These are phyloP conservation scores for Serinus canaria DNA, from an alignment of 2,113 vertebrate species.

Conservation along the genomic window DNA sequence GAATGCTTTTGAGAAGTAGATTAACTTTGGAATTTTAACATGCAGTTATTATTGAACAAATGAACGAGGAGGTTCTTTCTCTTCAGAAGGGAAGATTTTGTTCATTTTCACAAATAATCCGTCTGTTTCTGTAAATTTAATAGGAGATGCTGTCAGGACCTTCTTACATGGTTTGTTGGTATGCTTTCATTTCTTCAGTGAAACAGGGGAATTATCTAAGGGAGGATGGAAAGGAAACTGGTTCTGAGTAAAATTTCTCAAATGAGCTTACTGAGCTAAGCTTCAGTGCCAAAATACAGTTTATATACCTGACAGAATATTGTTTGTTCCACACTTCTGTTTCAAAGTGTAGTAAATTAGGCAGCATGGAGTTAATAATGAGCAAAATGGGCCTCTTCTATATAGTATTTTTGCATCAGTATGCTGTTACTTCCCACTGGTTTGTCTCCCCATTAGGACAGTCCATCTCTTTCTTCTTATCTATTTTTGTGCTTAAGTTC, in stretches of 20 bases:
- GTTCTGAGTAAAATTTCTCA: background rate
- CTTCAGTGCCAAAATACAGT: background rate
- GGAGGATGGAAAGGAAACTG: background rate
- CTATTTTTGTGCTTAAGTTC: background rate
- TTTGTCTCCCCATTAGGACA: background rate
- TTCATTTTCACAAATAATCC: background rate
- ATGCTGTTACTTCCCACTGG: background rate
- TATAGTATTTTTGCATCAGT: background rate
- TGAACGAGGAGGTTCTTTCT: background rate
- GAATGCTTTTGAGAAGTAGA: background rate
- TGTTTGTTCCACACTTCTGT: background rate
- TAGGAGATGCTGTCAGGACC: background rate
- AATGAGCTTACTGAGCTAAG: background rate
- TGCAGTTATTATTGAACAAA: background rate
- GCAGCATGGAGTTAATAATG: background rate
- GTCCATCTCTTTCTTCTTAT: background rate
- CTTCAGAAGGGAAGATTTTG: background rate
- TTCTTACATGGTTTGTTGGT: background rate
- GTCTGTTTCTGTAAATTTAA: background rate
- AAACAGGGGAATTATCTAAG: background rate
- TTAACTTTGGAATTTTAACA: background rate
- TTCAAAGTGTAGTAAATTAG: background rate
- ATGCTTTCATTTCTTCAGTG: background rate
- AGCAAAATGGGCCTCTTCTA: background rate
- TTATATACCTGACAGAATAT: background rate